Conservation (phyloP, 2,113 vertebrate genomes). For the Alectura lathami region DNA sequence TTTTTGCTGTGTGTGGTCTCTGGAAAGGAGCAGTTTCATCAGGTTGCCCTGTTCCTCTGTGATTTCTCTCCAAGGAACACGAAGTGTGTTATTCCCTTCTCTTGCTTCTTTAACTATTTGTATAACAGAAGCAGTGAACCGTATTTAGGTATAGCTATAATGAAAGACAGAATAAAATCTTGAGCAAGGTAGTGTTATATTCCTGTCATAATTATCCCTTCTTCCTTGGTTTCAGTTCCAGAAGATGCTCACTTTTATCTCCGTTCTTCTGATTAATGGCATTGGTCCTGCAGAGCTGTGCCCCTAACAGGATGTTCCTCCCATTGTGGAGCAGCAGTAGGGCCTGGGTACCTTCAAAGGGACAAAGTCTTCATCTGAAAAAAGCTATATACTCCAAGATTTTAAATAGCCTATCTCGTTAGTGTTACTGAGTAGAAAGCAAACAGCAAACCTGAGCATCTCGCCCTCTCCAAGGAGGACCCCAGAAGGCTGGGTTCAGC, state of each 20-base stretch:
- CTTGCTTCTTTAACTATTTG: not conserved
- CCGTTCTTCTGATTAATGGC: not conserved
- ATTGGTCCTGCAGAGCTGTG: not conserved
- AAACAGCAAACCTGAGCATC: not conserved
- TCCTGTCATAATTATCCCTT: not conserved
- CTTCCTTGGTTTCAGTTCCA: not conserved
- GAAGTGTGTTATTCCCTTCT: not conserved
- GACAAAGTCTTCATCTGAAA: not conserved
- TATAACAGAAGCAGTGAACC: not conserved
- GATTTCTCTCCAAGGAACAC: not conserved
- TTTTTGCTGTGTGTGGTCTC: not conserved
- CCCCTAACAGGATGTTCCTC: not conserved
- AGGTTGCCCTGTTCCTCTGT: not conserved
- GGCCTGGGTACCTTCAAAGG: rapidly evolving
- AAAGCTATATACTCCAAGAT: not conserved
- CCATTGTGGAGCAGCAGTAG: not conserved
- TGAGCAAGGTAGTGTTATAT: not conserved
- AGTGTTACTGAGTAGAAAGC: not conserved
- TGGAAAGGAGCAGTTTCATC: not conserved
- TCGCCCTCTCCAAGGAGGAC: not conserved
- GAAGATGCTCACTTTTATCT: not conserved
- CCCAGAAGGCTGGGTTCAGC: not conserved
- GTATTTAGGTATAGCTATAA: not conserved
- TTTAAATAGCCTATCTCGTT: not conserved
- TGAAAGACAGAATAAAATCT: not conserved